Evolutionary conservation across 2,797 vertebrate species (phyloP).

Genomic region (Craterocephalus amniculus): DNA sequence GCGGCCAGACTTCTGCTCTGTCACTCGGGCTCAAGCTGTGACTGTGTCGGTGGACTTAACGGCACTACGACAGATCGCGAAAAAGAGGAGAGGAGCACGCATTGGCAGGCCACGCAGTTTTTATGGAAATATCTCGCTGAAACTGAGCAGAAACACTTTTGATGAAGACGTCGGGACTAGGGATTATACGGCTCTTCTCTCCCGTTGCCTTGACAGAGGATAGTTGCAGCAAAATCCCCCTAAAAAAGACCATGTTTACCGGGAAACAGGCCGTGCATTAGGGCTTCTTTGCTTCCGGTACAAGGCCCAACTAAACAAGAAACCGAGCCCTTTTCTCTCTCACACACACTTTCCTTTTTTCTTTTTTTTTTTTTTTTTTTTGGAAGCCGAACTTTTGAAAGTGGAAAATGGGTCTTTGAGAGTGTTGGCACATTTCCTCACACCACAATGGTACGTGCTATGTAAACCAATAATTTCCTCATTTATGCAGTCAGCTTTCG

Average conservation of each 20-base stretch:
- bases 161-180: constrained; percentile 61
- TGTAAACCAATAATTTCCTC: constrained; percentile 83
- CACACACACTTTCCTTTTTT: constrained; percentile 41
- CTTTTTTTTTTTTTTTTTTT: constrained; percentile 73
- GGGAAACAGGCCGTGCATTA: constrained; percentile 76
- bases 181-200: constrained; percentile 63
- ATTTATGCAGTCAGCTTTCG: constrained; percentile 72
- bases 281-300: constrained; percentile 80
- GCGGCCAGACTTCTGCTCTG: constrained; percentile 57
- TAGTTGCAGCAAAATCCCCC: constrained; percentile 40
- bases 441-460: constrained; percentile 88
- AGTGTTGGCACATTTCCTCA: constrained; percentile 83
- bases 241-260: constrained; percentile 59
- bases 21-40: constrained; percentile 44
- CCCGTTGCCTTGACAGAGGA: constrained; percentile 46
- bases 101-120: constrained; percentile 25
- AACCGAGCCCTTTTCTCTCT: constrained; percentile 69
- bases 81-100: constrained; percentile 1
- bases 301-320: constrained; percentile 75
- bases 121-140: constrained; percentile 57
- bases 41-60: constrained; percentile 56
- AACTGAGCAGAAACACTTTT: constrained; percentile 50
- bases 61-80: constrained; percentile 44
- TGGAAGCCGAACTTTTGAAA: constrained; percentile 81
- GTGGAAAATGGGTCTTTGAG: constrained; percentile 88